Conservation (phyloP, 2,888 invertebrate species). For the Drepana falcataria region DNA sequence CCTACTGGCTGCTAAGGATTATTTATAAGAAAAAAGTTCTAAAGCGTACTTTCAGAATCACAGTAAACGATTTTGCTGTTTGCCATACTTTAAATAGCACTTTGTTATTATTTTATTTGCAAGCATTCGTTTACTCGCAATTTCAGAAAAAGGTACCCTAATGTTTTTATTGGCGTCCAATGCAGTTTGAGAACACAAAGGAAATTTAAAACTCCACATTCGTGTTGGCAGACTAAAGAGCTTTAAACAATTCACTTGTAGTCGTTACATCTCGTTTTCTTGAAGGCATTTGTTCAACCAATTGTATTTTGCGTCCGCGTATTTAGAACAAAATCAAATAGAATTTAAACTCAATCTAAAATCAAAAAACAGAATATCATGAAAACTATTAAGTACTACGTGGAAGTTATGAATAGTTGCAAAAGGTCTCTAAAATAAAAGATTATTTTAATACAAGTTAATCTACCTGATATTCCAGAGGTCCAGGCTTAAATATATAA, state of each 20-base stretch:
- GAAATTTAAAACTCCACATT: conserved; percentile 20
- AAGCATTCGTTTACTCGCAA: background rate
- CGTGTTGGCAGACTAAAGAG: conserved; percentile 5
- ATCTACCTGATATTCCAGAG: too few species aligned
- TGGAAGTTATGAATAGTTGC: too few species aligned
- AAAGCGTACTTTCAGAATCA: too few species aligned
- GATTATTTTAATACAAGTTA: too few species aligned
- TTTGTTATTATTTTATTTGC: too few species aligned
- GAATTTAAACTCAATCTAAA: background rate
- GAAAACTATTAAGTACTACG: too few species aligned
- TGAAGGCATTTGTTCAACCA: background rate
- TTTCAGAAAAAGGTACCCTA: conserved; percentile 9
- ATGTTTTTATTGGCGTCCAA: conserved; percentile 22
- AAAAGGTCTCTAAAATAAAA: too few species aligned
- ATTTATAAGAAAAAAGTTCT: too few species aligned
- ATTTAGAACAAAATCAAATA: too few species aligned
- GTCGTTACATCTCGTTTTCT: background rate
- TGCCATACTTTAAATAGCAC: background rate
- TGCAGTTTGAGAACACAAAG: conserved; percentile 21
- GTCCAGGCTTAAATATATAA: too few species aligned
- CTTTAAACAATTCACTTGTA: background rate
- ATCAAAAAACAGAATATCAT: too few species aligned
- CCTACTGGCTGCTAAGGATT: too few species aligned
- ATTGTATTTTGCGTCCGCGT: background rate
- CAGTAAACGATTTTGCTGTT: background rate